Conservation (phyloP, 2,797 vertebrate species). For the Hydrophis major region DNA sequence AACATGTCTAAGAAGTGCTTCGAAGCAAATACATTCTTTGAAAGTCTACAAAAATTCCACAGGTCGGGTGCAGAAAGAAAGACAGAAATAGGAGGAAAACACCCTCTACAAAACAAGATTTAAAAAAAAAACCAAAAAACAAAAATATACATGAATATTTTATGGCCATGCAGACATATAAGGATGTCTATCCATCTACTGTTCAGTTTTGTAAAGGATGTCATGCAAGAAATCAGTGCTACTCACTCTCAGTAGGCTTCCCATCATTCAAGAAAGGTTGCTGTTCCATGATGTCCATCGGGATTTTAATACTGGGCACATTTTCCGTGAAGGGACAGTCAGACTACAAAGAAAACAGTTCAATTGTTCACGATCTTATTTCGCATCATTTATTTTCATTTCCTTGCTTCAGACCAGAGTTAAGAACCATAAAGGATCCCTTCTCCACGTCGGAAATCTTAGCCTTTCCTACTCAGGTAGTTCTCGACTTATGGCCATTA, state of each 20-base stretch:
- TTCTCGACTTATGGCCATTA: no score
- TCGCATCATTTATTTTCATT: neutral
- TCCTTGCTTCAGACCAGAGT: neutral
- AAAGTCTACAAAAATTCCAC: conserved; percentile 18
- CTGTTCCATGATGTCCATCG: conserved; percentile 99
- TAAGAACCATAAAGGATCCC: neutral
- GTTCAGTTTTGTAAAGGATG: conserved; percentile 46
- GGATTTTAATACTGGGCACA: conserved; percentile 98
- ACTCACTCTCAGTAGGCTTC: conserved; percentile 96
- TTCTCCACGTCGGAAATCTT: neutral
- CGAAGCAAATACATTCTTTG: conserved; percentile 14
- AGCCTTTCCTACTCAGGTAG: neutral
- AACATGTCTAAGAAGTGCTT: neutral
- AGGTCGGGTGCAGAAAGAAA: neutral
- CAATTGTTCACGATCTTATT: neutral
- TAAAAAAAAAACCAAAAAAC: neutral
- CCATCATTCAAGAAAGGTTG: conserved; percentile 97
- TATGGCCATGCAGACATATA: neutral
- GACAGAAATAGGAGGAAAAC: neutral
- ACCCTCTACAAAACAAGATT: neutral
- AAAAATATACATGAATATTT: neutral
- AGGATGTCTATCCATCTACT: neutral
- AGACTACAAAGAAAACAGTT: conserved; percentile 89
- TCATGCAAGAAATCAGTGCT: conserved; percentile 72
- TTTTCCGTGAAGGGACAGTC: conserved; percentile 97